phyloP scores from a whole-genome alignment of 2,797 vertebrate genomes.

The Tachyglossus aculeatus region DNA sequence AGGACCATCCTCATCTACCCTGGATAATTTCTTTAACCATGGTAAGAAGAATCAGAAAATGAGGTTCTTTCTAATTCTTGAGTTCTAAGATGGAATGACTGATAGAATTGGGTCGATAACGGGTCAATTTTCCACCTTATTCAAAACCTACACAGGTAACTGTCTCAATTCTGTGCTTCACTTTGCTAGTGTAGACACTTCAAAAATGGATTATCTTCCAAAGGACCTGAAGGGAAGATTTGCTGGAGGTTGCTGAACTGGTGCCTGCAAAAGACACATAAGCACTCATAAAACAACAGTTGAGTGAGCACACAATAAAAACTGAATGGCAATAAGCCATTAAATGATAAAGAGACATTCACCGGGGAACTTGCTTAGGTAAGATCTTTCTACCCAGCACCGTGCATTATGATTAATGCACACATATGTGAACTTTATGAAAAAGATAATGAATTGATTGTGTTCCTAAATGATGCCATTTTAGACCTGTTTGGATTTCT shows the following conservation, averaged over 20 bases:
- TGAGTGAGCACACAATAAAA: slow-evolving; percentile 73
- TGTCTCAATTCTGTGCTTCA: too few species aligned
- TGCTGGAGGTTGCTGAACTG: slow-evolving; percentile 9
- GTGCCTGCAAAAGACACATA: slow-evolving; percentile 39
- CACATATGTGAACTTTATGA: slow-evolving; percentile 70
- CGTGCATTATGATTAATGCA: slow-evolving; percentile 71
- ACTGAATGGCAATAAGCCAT: slow-evolving; percentile 60
- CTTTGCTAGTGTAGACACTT: too few species aligned
- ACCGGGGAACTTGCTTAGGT: slow-evolving; percentile 73
- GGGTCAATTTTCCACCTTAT: too few species aligned
- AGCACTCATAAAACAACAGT: slow-evolving; percentile 69
- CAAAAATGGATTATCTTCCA: too few species aligned
- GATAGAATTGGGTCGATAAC: too few species aligned
- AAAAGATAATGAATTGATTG: slow-evolving; percentile 77
- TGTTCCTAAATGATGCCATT: slow-evolving; percentile 67
- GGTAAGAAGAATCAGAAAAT: too few species aligned
- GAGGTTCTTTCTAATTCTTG: too few species aligned
- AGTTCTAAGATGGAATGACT: too few species aligned
- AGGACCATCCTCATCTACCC: too few species aligned
- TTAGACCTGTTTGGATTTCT: slow-evolving; percentile 68
- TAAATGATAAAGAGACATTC: slow-evolving; percentile 70
- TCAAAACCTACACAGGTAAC: too few species aligned
- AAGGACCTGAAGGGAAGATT: background rate
- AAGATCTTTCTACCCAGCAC: slow-evolving; percentile 66
- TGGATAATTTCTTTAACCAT: too few species aligned